Percentiles rank a stretch among this genome's conserved stretches.
Evolutionary conservation across 2,888 invertebrate genomes (phyloP).

Genomic region (Coremacera marginata): DNA sequence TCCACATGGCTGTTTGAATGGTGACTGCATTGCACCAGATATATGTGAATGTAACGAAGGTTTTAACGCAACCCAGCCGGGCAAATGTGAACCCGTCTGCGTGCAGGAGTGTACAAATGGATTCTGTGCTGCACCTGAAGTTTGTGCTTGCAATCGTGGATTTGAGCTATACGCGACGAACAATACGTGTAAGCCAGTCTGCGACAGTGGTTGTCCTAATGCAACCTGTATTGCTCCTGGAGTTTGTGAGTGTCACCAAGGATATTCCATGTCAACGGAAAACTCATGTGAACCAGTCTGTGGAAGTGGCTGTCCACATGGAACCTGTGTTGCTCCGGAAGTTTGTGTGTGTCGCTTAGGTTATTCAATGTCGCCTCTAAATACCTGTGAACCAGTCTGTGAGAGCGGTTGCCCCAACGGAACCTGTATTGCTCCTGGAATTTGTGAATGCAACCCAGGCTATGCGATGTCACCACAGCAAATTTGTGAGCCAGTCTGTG

Average conservation of each 20-base stretch:
- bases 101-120: background rate
- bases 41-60: conserved; percentile 54
- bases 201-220: background rate
- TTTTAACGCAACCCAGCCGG: background rate
- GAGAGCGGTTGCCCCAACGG: conserved; percentile 55
- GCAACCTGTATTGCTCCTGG: conserved; percentile 59
- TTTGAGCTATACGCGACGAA: background rate
- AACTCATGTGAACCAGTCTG: conserved; percentile 48
- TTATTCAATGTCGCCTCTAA: conserved; percentile 23
- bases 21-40: conserved; percentile 57
- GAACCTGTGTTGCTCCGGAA: conserved; percentile 59
- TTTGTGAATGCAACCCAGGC: conserved; percentile 64
- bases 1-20: conserved; percentile 46
- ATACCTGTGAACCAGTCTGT: conserved; percentile 69
- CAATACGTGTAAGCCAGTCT: background rate
- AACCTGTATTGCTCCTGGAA: conserved; percentile 56
- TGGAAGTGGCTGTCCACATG: conserved; percentile 54
- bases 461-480: conserved; percentile 1
- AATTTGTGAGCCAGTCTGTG: conserved; percentile 44
- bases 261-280: background rate
- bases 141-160: background rate
- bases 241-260: conserved; percentile 67
- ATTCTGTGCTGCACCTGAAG: background rate
- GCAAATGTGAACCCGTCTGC: background rate
- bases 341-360: conserved; percentile 45